These are phyloP conservation scores for Chrysina gloriosa DNA, from an alignment of 2,888 invertebrate genomes.

Conservation along the genomic window DNA sequence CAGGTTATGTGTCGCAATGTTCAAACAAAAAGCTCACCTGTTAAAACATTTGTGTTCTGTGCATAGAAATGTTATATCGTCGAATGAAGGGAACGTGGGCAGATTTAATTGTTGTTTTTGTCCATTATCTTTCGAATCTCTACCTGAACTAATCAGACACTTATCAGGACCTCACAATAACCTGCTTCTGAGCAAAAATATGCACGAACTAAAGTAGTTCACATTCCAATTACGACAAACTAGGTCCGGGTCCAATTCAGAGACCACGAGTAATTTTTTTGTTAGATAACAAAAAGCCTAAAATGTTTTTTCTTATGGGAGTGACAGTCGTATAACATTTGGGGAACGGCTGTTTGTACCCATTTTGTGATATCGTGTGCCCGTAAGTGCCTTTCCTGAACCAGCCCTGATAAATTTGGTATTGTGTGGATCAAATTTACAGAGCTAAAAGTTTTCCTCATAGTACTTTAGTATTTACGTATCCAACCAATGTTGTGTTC, in stretches of 20 bases:
- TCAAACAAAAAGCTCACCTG: slow-evolving; percentile 90
- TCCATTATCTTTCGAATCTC: slow-evolving; percentile 84
- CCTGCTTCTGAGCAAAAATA: slow-evolving; percentile 86
- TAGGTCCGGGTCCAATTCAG: neutral
- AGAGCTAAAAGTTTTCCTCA: slow-evolving; percentile 44
- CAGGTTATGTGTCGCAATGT: slow-evolving; percentile 90
- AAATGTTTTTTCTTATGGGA: slow-evolving; percentile 36
- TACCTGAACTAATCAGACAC: slow-evolving; percentile 88
- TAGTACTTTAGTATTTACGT: slow-evolving; percentile 58
- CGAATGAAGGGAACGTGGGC: slow-evolving; percentile 79
- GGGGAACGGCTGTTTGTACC: slow-evolving; percentile 46
- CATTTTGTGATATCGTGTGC: slow-evolving; percentile 53
- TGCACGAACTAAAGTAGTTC: slow-evolving; percentile 73
- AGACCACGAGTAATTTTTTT: slow-evolving; percentile 25
- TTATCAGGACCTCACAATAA: slow-evolving; percentile 90
- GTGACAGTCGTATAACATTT: slow-evolving; percentile 45
- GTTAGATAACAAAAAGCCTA: slow-evolving; percentile 35
- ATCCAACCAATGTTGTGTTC: slow-evolving; percentile 64
- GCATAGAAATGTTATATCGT: slow-evolving; percentile 88
- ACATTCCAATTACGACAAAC: slow-evolving; percentile 40
- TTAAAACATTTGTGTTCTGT: slow-evolving; percentile 90
- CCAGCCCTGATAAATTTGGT: slow-evolving; percentile 31
- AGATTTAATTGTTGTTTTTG: slow-evolving; percentile 91
- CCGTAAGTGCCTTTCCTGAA: slow-evolving; percentile 50
- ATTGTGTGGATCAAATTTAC: slow-evolving; percentile 27